Evolutionary conservation across 1,140 invertebrate genomes (phyloP).

Genomic region (Kradibia gibbosae): DNA sequence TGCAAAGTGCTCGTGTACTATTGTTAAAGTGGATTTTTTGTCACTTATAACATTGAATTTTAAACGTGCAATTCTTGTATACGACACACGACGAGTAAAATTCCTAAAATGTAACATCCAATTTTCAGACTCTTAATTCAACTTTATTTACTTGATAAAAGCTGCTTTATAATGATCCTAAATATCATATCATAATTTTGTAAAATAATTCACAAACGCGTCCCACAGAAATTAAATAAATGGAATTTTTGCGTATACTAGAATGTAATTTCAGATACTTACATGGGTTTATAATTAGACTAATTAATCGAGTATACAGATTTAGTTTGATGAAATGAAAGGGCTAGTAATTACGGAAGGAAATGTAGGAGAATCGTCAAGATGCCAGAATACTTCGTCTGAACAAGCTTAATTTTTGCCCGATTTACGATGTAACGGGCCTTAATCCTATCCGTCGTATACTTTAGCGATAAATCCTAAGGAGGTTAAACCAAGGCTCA

Average conservation of each 20-base stretch:
- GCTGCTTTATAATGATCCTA: background rate
- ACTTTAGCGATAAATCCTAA: conserved; percentile 32
- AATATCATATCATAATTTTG: background rate
- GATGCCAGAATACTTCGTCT: background rate
- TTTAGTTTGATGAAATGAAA: background rate
- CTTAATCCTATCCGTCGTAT: conserved; percentile 10
- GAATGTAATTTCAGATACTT: background rate
- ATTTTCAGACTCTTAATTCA: background rate
- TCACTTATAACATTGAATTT: background rate
- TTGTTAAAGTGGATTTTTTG: background rate
- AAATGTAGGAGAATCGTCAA: background rate
- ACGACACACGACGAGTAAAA: background rate
- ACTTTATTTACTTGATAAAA: background rate
- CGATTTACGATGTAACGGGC: conserved; percentile 38
- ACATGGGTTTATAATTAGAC: background rate
- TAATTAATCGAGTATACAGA: conserved; percentile 9
- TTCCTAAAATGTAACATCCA: background rate
- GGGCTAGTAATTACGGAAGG: background rate
- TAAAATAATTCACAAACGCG: background rate
- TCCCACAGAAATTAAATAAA: background rate
- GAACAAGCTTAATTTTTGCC: conserved; percentile 44
- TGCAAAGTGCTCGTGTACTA: background rate
- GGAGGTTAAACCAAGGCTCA: background rate
- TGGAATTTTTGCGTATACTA: background rate
- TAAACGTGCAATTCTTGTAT: background rate